Base-by-base conservation (phyloP, 2,888 invertebrate species). In the Pachycephus smyrnensis region DNA sequence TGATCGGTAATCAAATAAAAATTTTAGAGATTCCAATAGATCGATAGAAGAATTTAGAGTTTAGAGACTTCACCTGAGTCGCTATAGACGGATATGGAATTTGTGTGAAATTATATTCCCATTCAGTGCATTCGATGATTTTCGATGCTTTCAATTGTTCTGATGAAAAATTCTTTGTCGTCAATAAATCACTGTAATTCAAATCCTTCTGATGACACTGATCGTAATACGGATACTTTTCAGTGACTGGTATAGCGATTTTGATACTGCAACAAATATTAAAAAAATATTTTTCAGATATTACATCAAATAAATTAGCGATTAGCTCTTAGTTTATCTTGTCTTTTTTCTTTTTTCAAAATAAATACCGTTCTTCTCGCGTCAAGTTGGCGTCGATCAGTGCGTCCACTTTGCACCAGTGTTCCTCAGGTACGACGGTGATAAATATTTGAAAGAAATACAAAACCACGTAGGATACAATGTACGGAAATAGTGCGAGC, bases 71-170 rank as follows among this genome's bases (percentile, higher is more conserved):
- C 87, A 94, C 94, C 92, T 94, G 93, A 69, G 93, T 92, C 23
- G 93, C 93, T 73, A 94, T 92, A 76, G 94, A 94, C 15, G 90
- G 87, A 83, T 93, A 93, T 4, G 93, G 94, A 68, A 92, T 90
- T 76, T 92, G 91, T 0, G 93, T 92, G 77, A 91, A 90, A 86
- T 94, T 93, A 87, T 93, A 94, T 75, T 93, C 92, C 94, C 93
- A 94, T 15, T 91, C 91, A 69, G 89, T 82, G 80, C 93, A 93
- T 4, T 73, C 77, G 3, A 89, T 75, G 1, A 86, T 88, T 69
- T 76, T 79, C 76, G 89, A 89, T 55, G 85, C 83, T 33, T 82
- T 32, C 4, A 77, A 37, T 11, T 69, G 12, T 55, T 55, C 55
- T 9, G 9, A 55, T 23, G 55, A 55, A 2, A 23, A 79, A 75